phyloP scores from a whole-genome alignment of 53 echinoderm and acorn worm species.

The Crossaster papposus region DNA sequence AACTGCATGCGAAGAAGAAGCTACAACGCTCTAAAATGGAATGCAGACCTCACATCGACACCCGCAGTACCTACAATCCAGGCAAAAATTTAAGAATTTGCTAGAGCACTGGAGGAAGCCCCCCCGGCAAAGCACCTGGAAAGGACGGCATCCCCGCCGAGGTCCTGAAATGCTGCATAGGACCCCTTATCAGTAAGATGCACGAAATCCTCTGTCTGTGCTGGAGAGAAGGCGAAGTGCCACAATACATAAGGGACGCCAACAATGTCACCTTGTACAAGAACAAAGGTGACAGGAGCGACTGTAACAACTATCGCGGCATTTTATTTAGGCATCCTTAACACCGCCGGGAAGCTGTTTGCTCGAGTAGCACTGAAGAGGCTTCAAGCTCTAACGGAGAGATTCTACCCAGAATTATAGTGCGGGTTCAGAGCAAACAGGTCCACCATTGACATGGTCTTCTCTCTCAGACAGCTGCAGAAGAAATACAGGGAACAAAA shows the following conservation, averaged over 20 bases:
- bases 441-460: constrained; percentile 52
- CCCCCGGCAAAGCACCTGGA: constrained; percentile 41
- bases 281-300: constrained; percentile 66
- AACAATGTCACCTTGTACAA: constrained; percentile 69
- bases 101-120: too few relatives aligned
- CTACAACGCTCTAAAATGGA: too few relatives aligned
- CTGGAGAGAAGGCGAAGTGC: neutral
- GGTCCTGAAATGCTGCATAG: neutral
- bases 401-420: constrained; percentile 42
- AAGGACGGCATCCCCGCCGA: neutral
- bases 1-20: too few relatives aligned
- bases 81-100: too few relatives aligned
- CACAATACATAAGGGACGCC: constrained; percentile 57
- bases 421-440: constrained; percentile 42
- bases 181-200: neutral
- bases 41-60: too few relatives aligned
- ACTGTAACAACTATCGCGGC: constrained; percentile 70
- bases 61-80: too few relatives aligned
- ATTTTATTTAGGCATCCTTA: too few relatives aligned
- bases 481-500: constrained; percentile 24
- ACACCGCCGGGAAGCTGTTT: neutral
- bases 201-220: neutral
- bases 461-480: constrained; percentile 52
- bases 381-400: constrained; percentile 8
- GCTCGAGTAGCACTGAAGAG: neutral